phyloP scores from a whole-genome alignment of 2,797 vertebrate species.

The Momotus momota region DNA sequence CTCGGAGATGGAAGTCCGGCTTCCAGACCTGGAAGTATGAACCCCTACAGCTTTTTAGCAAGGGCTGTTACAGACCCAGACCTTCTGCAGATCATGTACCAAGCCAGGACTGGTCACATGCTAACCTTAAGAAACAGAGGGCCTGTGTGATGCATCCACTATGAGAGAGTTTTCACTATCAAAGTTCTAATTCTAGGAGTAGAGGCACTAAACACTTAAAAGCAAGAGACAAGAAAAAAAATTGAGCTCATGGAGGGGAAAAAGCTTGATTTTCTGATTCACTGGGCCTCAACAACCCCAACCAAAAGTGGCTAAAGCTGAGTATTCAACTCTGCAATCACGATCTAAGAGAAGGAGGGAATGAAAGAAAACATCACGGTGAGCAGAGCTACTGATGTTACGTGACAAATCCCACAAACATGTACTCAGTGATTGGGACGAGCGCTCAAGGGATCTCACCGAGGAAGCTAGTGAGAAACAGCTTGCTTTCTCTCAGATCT shows the following conservation, averaged over 20 bases:
- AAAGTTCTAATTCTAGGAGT: neutral
- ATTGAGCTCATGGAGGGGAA: neutral
- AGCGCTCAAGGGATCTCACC: neutral
- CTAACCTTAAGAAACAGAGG: neutral
- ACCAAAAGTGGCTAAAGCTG: neutral
- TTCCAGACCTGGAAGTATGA: neutral
- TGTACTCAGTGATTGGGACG: neutral
- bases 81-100: neutral
- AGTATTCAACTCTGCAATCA: neutral
- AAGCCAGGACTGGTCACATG: neutral
- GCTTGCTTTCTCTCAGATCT: neutral
- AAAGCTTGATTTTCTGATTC: neutral
- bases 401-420: neutral
- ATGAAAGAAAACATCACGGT: neutral
- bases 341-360: neutral
- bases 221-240: neutral
- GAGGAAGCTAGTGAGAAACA: neutral
- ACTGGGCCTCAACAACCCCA: neutral
- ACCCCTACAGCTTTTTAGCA: neutral
- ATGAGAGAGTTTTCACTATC: neutral
- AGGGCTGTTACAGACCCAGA: neutral
- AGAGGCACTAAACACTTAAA: neutral
- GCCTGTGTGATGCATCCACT: neutral
- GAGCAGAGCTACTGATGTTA: neutral
- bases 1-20: neutral